A percentile compares a stretch with the other conserved stretches of the same genome.
Conservation (phyloP, 2,888 invertebrate genomes). For the Didymodactylos carnosus region DNA sequence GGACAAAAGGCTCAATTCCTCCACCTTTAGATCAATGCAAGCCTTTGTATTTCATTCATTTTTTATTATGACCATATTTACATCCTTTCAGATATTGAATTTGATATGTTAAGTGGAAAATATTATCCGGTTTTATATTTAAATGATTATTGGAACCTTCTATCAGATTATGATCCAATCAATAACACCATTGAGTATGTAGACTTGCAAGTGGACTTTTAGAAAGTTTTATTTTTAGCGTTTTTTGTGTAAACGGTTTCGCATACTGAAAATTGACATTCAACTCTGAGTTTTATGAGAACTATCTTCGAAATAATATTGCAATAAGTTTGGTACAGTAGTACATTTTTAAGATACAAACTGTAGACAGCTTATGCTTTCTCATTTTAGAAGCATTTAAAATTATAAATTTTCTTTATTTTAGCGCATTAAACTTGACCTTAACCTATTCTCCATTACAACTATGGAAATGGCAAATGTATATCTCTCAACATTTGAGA, state of each 20-base stretch:
- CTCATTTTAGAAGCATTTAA: too few species aligned
- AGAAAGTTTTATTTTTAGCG: too few species aligned
- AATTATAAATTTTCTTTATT: too few species aligned
- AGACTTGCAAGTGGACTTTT: too few species aligned
- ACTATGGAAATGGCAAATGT: constrained; percentile 91
- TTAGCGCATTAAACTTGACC: constrained; percentile 35
- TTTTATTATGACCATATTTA: too few species aligned
- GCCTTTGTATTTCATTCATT: constrained; percentile 15
- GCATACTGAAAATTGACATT: too few species aligned
- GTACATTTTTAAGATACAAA: neutral
- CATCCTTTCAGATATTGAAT: constrained; percentile 57
- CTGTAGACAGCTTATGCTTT: too few species aligned
- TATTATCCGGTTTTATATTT: constrained; percentile 82
- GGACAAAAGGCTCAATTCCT: constrained; percentile 73
- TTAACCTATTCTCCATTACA: constrained; percentile 55
- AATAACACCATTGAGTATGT: constrained; percentile 54
- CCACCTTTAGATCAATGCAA: constrained; percentile 68
- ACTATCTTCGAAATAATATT: too few species aligned
- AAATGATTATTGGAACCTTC: constrained; percentile 98
- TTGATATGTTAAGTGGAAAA: constrained; percentile 58
- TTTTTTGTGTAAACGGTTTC: too few species aligned
- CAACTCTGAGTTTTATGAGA: too few species aligned
- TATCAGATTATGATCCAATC: constrained; percentile 61
- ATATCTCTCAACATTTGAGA: constrained; percentile 81
- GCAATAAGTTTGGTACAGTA: neutral